Conservation (phyloP, 2,797 vertebrate species). For the Galago senegalensis region DNA sequence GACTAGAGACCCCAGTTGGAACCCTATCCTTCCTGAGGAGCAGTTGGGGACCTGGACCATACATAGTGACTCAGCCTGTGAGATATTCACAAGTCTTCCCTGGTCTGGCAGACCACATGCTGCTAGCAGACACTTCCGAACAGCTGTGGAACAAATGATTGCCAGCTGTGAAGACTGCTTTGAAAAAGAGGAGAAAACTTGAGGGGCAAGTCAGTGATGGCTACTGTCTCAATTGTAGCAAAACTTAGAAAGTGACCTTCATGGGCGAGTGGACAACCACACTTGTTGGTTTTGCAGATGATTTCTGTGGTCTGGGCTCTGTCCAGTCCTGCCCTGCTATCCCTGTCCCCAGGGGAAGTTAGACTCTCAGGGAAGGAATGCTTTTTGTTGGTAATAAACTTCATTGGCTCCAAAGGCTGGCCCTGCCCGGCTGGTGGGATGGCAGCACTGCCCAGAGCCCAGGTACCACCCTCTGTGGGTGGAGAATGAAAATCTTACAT, state of each 20-base stretch:
- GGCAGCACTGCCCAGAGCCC: fast-evolving
- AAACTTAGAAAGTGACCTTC: not conserved
- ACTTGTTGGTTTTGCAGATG: not conserved
- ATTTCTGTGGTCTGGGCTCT: not conserved
- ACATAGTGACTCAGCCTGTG: slow-evolving; percentile 37
- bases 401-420: not conserved
- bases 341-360: not conserved
- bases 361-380: not conserved
- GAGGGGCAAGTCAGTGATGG: not conserved
- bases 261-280: not conserved
- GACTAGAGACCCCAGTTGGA: not conserved
- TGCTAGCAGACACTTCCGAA: slow-evolving; percentile 21
- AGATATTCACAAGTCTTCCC: not conserved
- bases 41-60: not conserved
- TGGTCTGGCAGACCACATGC: not conserved
- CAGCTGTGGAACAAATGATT: slow-evolving; percentile 29
- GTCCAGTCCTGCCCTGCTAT: not conserved
- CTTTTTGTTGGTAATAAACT: not conserved
- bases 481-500: slow-evolving; percentile 54
- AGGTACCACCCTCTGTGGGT: not conserved
- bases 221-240: not conserved
- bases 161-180: slow-evolving; percentile 40
- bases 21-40: not conserved
- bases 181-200: not conserved
- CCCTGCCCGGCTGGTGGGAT: not conserved